These are phyloP conservation scores for Prinia subflava DNA, from an alignment of 2,113 vertebrate genomes.

Conservation along the genomic window DNA sequence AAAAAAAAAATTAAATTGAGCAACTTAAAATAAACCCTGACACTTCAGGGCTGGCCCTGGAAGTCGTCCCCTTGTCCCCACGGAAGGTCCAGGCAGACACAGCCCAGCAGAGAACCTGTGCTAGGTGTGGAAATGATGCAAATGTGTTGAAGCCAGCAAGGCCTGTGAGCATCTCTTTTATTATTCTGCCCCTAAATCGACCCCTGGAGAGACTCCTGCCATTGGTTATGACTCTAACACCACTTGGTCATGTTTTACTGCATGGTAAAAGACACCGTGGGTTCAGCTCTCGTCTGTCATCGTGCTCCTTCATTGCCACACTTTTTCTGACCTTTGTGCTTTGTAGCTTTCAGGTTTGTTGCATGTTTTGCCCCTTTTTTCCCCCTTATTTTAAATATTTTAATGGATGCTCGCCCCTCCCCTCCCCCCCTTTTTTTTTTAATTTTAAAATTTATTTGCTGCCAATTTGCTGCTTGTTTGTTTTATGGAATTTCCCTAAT, in stretches of 20 bases:
- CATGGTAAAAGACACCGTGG: conserved; percentile 81
- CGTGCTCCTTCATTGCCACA: conserved; percentile 61
- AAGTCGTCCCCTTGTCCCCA: neutral
- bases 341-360: conserved; percentile 70
- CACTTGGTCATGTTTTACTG: conserved; percentile 79
- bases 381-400: conserved; percentile 66
- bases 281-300: conserved; percentile 64
- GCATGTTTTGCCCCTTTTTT: conserved; percentile 67
- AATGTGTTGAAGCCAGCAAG: neutral
- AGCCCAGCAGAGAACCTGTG: neutral
- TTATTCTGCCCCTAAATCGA: conserved; percentile 87
- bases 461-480: conserved; percentile 82
- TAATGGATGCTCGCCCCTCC: conserved; percentile 66
- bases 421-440: neutral
- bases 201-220: conserved; percentile 81
- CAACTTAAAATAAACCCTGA: neutral
- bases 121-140: neutral
- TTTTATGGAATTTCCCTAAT: conserved; percentile 90
- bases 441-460: conserved; percentile 73
- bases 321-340: conserved; percentile 67
- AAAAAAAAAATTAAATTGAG: neutral
- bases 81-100: neutral
- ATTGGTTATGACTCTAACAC: conserved; percentile 81
- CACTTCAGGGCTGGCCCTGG: neutral
- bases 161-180: conserved; percentile 73